Evolutionary conservation across 2,888 invertebrate species (phyloP).

Genomic region (Caenorhabditis drosophilae): DNA sequence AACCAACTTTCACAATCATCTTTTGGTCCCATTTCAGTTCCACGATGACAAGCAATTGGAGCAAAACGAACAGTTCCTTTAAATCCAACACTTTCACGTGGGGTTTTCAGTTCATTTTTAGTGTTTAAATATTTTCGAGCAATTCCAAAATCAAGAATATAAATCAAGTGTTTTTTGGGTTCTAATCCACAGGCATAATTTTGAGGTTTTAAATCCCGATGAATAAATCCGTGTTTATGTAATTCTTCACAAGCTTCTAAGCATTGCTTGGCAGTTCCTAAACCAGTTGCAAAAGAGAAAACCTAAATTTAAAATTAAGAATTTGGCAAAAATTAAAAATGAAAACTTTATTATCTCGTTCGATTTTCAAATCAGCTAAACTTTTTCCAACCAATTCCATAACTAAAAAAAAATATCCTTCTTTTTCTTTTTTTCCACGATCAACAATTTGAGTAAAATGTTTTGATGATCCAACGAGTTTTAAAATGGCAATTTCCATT

Average conservation of each 20-base stretch:
- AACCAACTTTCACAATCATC: constrained; percentile 66
- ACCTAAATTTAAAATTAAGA: too few relatives aligned
- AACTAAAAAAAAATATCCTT: constrained; percentile 54
- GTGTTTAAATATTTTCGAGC: constrained; percentile 55
- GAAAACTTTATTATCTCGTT: constrained; percentile 44
- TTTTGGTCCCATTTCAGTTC: constrained; percentile 53
- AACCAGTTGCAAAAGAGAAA: constrained; percentile 52
- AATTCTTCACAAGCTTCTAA: constrained; percentile 62
- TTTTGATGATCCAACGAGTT: constrained; percentile 43
- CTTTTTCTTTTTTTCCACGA: constrained; percentile 52
- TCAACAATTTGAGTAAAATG: constrained; percentile 60
- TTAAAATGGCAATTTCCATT: constrained; percentile 63
- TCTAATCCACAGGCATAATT: constrained; percentile 57
- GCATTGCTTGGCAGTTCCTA: constrained; percentile 54
- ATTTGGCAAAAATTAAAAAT: constrained; percentile 9
- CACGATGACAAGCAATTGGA: constrained; percentile 55
- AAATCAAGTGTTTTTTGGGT: constrained; percentile 41
- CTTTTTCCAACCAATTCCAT: constrained; percentile 60
- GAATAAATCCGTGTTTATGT: constrained; percentile 62
- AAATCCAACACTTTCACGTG: constrained; percentile 43
- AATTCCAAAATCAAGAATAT: constrained; percentile 64
- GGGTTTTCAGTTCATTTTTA: constrained; percentile 48
- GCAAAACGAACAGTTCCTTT: constrained; percentile 65
- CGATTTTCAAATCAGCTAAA: constrained; percentile 53
- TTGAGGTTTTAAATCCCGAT: constrained; percentile 61